These are phyloP conservation scores for Leontocebus nigricollis DNA, from an alignment of 2,797 vertebrate genomes.

Conservation along the genomic window DNA sequence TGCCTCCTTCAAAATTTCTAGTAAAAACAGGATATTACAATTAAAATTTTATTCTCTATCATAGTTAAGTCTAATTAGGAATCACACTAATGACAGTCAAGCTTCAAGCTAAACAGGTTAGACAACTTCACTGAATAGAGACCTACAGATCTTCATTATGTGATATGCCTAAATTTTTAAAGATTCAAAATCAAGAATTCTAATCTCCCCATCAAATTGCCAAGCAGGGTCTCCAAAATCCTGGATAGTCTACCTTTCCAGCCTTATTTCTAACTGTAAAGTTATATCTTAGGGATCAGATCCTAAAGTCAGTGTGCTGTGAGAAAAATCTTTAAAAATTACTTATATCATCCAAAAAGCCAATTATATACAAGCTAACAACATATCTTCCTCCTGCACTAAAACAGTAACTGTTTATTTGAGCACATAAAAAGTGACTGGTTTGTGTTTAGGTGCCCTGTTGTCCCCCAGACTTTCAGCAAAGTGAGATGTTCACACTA, in stretches of 20 bases:
- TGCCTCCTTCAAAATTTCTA: neutral
- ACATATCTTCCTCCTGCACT: neutral
- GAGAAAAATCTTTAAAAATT: neutral
- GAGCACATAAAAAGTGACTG: neutral
- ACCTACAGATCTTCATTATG: neutral
- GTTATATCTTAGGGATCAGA: neutral
- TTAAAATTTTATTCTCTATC: neutral
- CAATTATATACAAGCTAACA: neutral
- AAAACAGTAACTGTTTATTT: neutral
- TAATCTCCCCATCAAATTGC: neutral
- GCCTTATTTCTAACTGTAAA: neutral
- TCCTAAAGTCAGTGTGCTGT: neutral
- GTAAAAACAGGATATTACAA: neutral
- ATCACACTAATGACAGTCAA: neutral
- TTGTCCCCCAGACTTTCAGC: neutral
- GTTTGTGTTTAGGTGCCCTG: neutral
- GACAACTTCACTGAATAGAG: neutral
- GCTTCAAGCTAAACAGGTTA: neutral
- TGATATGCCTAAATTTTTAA: neutral
- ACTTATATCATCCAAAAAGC: neutral
- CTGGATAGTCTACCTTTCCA: neutral
- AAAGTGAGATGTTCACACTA: neutral
- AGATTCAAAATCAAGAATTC: slow-evolving; percentile 18
- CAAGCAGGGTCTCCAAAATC: neutral
- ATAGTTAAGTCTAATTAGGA: neutral